Evolutionary conservation across 1,140 invertebrate genomes (phyloP).

Genomic region (Euwallacea fornicatus): DNA sequence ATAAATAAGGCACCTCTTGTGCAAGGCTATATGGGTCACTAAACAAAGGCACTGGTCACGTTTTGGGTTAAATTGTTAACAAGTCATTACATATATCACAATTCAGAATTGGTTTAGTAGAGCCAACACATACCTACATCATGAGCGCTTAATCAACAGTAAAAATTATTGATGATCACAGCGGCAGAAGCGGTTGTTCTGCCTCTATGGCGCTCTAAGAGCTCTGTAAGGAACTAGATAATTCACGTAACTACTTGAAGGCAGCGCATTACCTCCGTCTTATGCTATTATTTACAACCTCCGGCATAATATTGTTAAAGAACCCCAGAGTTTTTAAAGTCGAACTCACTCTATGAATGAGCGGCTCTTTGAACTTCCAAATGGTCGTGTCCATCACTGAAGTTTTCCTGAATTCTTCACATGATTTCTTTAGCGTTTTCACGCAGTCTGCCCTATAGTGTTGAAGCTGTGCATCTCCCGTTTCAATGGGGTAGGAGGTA

Average conservation of each 20-base stretch:
- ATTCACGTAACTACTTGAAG: not conserved
- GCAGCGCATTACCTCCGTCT: conserved; percentile 23
- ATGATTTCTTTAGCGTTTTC: conserved; percentile 82
- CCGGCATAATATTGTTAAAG: conserved; percentile 55
- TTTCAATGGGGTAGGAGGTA: conserved; percentile 83
- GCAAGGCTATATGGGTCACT: too few species aligned
- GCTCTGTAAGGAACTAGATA: not conserved
- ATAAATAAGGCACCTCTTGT: too few species aligned
- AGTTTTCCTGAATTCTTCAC: conserved; percentile 79
- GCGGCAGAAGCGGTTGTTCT: too few species aligned
- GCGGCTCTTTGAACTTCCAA: conserved; percentile 80
- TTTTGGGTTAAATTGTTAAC: too few species aligned
- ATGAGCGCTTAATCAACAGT: too few species aligned
- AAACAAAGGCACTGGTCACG: too few species aligned
- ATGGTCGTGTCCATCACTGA: conserved; percentile 84
- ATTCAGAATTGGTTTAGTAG: too few species aligned
- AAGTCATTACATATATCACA: too few species aligned
- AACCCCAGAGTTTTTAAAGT: conserved; percentile 75
- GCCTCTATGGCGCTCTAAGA: not conserved
- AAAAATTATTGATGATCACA: too few species aligned
- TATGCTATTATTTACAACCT: conserved; percentile 25
- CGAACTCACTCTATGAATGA: conserved; percentile 69
- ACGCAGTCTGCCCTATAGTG: conserved; percentile 93
- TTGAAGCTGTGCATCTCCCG: conserved; percentile 83
- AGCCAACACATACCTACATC: too few species aligned